Evolutionary conservation across 2,888 invertebrate species (phyloP).

Genomic region (Harpalus rubripes): DNA sequence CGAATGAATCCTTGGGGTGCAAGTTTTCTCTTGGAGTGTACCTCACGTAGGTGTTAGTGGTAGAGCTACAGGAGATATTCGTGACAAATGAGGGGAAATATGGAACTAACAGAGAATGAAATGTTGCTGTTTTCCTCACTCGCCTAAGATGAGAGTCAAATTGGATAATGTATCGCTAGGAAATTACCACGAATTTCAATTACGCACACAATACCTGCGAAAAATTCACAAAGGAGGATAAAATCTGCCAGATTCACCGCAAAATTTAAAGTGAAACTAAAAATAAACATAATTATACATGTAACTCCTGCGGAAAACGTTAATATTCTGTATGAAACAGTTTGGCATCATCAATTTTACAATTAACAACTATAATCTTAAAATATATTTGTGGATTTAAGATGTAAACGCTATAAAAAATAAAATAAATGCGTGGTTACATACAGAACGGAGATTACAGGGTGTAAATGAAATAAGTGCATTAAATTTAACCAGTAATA

Average conservation of each 20-base stretch:
- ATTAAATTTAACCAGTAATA: no score
- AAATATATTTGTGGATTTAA: no score
- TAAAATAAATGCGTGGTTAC: no score
- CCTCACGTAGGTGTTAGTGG: slow-evolving; percentile 27
- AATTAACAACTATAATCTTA: no score
- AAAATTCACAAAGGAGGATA: background rate
- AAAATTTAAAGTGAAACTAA: background rate
- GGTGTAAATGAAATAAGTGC: no score
- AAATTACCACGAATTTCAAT: slow-evolving; percentile 31
- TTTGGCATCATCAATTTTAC: background rate
- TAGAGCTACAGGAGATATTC: slow-evolving; percentile 36
- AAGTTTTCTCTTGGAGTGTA: slow-evolving; percentile 20
- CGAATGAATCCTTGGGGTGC: background rate
- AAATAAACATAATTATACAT: background rate
- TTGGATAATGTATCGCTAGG: slow-evolving; percentile 40
- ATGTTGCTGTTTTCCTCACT: slow-evolving; percentile 39
- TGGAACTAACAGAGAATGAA: slow-evolving; percentile 54
- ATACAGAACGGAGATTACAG: no score
- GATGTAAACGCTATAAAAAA: no score
- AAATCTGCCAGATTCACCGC: background rate
- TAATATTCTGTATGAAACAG: background rate
- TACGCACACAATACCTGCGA: slow-evolving; percentile 4
- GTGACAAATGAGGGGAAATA: slow-evolving; percentile 49
- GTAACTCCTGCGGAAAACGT: background rate
- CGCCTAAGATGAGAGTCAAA: slow-evolving; percentile 44